Evolutionary conservation across 2,113 vertebrate species (phyloP).

Genomic region (Cyrtonyx montezumae): DNA sequence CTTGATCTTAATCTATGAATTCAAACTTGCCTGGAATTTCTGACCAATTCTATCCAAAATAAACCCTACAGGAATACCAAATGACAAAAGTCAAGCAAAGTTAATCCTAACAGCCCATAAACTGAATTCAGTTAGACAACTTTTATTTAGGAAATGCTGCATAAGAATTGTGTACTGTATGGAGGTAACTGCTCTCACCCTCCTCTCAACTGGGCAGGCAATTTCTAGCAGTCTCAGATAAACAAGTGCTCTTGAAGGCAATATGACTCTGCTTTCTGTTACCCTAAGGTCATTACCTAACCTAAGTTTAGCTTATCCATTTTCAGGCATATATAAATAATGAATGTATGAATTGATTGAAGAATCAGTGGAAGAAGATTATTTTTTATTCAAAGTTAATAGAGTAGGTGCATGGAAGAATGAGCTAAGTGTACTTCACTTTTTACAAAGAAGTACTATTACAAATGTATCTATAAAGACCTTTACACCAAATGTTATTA

Average conservation of each 20-base stretch:
- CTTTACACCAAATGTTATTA: background rate
- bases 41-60: background rate
- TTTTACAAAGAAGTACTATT: background rate
- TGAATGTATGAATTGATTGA: accelerated
- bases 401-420: background rate
- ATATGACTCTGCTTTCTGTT: background rate
- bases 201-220: background rate
- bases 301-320: background rate
- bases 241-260: background rate
- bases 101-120: background rate
- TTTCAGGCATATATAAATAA: background rate
- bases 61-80: background rate
- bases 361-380: background rate
- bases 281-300: background rate
- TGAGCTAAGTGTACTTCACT: background rate
- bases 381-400: background rate
- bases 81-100: background rate
- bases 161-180: background rate
- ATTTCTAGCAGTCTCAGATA: background rate
- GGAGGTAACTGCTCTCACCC: background rate
- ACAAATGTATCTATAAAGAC: background rate
- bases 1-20: background rate
- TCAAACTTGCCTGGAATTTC: background rate
- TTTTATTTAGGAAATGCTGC: background rate
- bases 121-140: background rate